A percentile compares a stretch with the other conserved stretches of the same genome.
These are phyloP conservation scores for Caerostris darwini DNA, from an alignment of 1,140 invertebrate genomes.

Conservation along the genomic window DNA sequence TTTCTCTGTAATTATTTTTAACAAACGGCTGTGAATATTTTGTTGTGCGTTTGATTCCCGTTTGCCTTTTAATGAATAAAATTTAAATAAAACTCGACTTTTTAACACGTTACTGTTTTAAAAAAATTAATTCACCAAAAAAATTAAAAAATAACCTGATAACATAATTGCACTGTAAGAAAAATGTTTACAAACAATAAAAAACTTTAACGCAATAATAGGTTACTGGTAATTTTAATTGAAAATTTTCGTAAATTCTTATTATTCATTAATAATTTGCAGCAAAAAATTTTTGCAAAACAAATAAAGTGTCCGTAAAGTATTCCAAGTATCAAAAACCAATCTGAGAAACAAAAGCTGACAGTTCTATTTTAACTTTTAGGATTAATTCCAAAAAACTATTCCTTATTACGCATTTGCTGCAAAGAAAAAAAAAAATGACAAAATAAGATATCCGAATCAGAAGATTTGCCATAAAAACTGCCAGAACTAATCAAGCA, in stretches of 20 bases:
- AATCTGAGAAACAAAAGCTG: not conserved
- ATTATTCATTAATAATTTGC: constrained; percentile 3
- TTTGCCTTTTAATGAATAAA: too few species aligned
- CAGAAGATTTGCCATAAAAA: constrained; percentile 33
- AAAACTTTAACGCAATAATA: too few species aligned
- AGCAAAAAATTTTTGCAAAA: not conserved
- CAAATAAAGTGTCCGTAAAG: not conserved
- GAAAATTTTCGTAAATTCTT: not conserved
- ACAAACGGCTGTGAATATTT: too few species aligned
- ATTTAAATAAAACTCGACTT: too few species aligned
- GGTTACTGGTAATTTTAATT: not conserved
- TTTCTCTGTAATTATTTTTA: too few species aligned
- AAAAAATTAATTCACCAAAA: too few species aligned
- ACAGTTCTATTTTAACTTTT: constrained; percentile 58
- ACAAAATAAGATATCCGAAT: not conserved
- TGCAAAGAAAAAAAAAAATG: not conserved
- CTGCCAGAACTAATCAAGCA: constrained; percentile 47
- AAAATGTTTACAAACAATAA: too few species aligned
- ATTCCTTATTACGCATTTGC: constrained; percentile 34
- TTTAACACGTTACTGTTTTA: too few species aligned
- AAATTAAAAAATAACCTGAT: too few species aligned
- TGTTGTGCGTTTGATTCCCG: too few species aligned
- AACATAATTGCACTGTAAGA: too few species aligned
- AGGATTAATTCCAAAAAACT: constrained; percentile 23
- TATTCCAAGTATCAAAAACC: not conserved